phyloP scores from a whole-genome alignment of 2,888 invertebrate species.

The Rhingia campestris region DNA sequence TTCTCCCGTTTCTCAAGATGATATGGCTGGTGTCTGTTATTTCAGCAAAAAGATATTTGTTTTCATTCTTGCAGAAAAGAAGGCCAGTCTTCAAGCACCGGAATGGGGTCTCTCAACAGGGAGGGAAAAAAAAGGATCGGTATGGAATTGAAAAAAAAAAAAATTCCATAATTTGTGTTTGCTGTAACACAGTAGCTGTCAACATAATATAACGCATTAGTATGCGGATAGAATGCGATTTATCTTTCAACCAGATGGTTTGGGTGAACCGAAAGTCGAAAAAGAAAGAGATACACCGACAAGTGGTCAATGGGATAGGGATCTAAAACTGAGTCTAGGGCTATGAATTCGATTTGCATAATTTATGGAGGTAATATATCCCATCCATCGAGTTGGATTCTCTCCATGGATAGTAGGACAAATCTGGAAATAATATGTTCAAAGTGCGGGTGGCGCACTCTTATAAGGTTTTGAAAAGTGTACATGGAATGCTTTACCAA shows the following conservation, averaged over 20 bases:
- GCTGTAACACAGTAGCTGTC: slow-evolving; percentile 17
- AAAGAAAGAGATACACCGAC: not conserved
- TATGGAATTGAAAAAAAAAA: slow-evolving; percentile 24
- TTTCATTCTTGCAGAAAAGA: slow-evolving; percentile 4
- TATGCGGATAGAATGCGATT: slow-evolving; percentile 18
- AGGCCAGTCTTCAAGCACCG: not conserved
- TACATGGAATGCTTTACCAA: too few relatives aligned
- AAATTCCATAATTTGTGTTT: not conserved
- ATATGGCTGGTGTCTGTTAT: slow-evolving; percentile 24
- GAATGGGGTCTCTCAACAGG: not conserved
- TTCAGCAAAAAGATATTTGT: slow-evolving; percentile 41
- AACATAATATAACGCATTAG: slow-evolving; percentile 11
- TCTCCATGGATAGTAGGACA: too few relatives aligned
- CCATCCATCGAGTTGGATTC: too few relatives aligned
- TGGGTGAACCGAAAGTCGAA: not conserved
- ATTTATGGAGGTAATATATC: too few relatives aligned
- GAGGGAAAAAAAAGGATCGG: slow-evolving; percentile 2
- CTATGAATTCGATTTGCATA: too few relatives aligned
- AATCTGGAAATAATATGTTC: too few relatives aligned
- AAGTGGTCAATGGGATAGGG: slow-evolving; percentile 4
- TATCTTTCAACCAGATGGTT: slow-evolving; percentile 14
- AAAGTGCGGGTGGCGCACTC: too few relatives aligned
- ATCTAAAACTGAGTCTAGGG: not conserved
- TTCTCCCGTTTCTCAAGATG: slow-evolving; percentile 2
- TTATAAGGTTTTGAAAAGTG: too few relatives aligned